Evolutionary conservation across 2,888 invertebrate species (phyloP).

Genomic region (Leucozona laternaria): DNA sequence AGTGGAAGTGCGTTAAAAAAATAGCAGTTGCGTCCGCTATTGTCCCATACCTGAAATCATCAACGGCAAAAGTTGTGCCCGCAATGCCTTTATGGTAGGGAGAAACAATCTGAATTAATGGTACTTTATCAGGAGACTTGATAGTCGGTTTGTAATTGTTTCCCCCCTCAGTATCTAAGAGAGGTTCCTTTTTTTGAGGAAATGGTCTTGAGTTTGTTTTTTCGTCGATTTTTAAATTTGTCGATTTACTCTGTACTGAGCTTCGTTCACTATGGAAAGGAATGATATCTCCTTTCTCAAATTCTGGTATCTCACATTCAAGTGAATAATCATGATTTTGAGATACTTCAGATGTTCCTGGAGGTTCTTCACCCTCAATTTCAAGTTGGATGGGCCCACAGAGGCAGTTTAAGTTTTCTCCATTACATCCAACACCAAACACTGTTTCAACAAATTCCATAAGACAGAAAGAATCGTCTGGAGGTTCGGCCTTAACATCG

Average conservation of each 20-base stretch:
- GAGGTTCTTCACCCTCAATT: background rate
- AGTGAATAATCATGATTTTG: background rate
- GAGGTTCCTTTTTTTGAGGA: background rate
- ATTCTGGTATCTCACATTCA: background rate
- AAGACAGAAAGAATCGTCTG: background rate
- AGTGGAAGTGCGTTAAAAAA: slow-evolving; percentile 91
- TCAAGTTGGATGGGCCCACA: background rate
- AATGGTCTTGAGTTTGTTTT: background rate
- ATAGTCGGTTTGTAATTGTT: background rate
- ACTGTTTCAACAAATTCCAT: slow-evolving; percentile 4
- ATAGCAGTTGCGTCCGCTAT: slow-evolving; percentile 88
- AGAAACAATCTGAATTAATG: slow-evolving; percentile 77
- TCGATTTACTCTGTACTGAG: background rate
- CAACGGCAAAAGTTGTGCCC: slow-evolving; percentile 89
- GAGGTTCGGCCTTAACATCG: background rate
- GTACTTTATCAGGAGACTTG: background rate
- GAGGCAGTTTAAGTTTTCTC: background rate
- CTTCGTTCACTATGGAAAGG: background rate
- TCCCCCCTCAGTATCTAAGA: background rate
- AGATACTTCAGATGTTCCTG: background rate
- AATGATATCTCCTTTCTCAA: background rate
- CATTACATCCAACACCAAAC: background rate
- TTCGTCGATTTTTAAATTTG: background rate
- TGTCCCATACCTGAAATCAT: slow-evolving; percentile 90
- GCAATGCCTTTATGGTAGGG: slow-evolving; percentile 81